phyloP scores from a whole-genome alignment of 2,113 vertebrate genomes.

The Nyctibius bracteatus region DNA sequence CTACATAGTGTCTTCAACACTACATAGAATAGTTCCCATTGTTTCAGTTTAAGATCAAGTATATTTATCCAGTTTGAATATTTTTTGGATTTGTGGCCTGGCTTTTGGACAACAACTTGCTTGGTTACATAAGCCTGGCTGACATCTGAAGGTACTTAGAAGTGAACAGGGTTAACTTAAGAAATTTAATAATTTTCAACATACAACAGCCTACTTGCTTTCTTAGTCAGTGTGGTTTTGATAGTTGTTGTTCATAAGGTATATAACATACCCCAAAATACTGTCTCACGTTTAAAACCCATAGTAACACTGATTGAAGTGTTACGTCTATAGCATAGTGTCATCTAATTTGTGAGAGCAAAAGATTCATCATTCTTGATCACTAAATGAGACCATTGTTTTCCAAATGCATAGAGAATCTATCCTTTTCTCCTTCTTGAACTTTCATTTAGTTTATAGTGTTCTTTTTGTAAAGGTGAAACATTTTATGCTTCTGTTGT shows the following conservation, averaged over 20 bases:
- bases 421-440: not conserved
- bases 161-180: not conserved
- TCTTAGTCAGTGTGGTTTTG: not conserved
- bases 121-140: not conserved
- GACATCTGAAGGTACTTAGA: not conserved
- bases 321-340: not conserved
- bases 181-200: not conserved
- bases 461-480: not conserved
- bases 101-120: not conserved
- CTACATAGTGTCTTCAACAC: not conserved
- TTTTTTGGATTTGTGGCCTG: not conserved
- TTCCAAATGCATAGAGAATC: not conserved
- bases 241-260: not conserved
- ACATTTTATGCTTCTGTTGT: not conserved
- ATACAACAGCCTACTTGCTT: not conserved
- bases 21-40: not conserved
- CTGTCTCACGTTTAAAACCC: not conserved
- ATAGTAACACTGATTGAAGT: not conserved
- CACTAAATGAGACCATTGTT: not conserved
- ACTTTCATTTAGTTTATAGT: not conserved
- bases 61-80: not conserved
- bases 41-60: not conserved
- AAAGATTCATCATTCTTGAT: not conserved
- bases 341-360: not conserved
- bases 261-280: not conserved